Conservation (phyloP, 2,113 vertebrate species). For the Peucedramus taeniatus region DNA sequence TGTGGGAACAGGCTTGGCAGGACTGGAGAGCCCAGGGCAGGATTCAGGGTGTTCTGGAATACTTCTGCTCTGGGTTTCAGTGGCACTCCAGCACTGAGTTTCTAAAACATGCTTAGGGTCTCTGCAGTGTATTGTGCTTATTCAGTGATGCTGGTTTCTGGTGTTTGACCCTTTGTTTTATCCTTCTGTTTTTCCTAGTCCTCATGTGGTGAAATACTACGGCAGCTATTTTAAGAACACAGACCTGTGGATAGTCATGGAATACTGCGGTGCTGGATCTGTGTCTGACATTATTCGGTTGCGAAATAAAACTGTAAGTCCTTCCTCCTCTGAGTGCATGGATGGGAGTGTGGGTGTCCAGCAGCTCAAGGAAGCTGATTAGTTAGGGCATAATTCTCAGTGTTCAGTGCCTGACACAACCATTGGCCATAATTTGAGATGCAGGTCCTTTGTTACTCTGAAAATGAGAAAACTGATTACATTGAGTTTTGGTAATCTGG, state of each 20-base stretch:
- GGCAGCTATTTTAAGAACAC: conserved; percentile 98
- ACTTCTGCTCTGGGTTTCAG: neutral
- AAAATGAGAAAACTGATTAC: neutral
- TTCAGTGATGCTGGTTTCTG: neutral
- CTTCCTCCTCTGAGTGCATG: neutral
- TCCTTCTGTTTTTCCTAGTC: conserved; percentile 60
- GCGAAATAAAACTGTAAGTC: conserved; percentile 89
- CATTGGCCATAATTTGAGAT: neutral
- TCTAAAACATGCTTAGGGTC: neutral
- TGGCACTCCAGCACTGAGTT: neutral
- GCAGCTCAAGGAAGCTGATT: neutral
- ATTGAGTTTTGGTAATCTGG: neutral
- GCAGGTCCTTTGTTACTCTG: neutral
- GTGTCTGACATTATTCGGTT: conserved; percentile 93
- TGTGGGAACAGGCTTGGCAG: neutral
- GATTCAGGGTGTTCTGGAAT: neutral
- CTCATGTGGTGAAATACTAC: conserved; percentile 91
- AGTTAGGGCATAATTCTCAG: neutral
- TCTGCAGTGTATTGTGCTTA: neutral
- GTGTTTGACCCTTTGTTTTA: neutral
- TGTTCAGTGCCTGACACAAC: neutral
- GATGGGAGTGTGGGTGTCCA: neutral
- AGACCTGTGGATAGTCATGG: conserved; percentile 98
- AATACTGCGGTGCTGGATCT: conserved; percentile 92
- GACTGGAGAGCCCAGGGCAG: neutral